These are phyloP conservation scores for Microplitis manilae DNA, from an alignment of 2,888 invertebrate species.

Conservation along the genomic window DNA sequence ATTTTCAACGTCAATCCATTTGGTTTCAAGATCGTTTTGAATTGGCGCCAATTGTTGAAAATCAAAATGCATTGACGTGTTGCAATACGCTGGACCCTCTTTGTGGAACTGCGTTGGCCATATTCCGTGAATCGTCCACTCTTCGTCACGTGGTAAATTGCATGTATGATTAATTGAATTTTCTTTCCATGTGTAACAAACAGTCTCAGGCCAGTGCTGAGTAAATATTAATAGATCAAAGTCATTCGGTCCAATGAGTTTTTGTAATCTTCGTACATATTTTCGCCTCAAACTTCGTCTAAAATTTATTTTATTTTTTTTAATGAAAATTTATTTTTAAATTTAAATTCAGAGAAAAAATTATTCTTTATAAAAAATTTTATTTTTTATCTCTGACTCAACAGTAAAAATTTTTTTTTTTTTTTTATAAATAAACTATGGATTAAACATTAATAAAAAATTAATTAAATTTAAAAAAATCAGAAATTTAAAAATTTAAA, in stretches of 20 bases:
- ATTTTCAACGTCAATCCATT: slow-evolving; percentile 84
- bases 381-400: not conserved
- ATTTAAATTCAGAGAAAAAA: not conserved
- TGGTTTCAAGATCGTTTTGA: slow-evolving; percentile 74
- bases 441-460: too few species aligned
- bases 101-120: slow-evolving; percentile 84
- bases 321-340: too few species aligned
- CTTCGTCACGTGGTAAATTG: slow-evolving; percentile 76
- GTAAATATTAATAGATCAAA: slow-evolving; percentile 87
- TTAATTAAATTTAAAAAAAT: too few species aligned
- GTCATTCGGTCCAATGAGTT: slow-evolving; percentile 60
- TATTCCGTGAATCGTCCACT: slow-evolving; percentile 87
- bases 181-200: slow-evolving; percentile 82
- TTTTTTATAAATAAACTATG: not conserved
- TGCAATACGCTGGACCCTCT: slow-evolving; percentile 82
- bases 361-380: not conserved
- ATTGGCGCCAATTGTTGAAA: slow-evolving; percentile 76
- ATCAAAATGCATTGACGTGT: slow-evolving; percentile 80
- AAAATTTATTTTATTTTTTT: not conserved
- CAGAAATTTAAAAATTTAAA: too few species aligned
- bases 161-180: slow-evolving; percentile 77
- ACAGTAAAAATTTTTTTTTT: not conserved
- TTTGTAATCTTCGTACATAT: not conserved
- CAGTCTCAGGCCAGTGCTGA: slow-evolving; percentile 85
- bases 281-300: slow-evolving; percentile 28